A percentile compares a stretch with the other conserved stretches of the same genome.
phyloP scores from a whole-genome alignment of 2,113 vertebrate genomes.

The Azemiops feae region DNA sequence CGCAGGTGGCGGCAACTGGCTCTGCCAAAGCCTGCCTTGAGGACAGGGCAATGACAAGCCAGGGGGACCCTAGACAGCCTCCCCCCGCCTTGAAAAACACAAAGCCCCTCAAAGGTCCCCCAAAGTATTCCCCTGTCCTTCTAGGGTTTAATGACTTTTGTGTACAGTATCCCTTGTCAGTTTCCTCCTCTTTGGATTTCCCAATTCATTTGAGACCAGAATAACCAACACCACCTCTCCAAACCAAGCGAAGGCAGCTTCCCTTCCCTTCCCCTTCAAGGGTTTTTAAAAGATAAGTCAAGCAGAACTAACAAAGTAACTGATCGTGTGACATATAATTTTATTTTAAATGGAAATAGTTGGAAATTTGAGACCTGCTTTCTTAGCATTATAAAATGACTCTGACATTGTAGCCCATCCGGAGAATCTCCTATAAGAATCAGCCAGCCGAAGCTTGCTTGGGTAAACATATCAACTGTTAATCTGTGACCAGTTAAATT shows the following conservation, averaged over 20 bases:
- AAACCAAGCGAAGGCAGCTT: not conserved
- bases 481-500: not conserved
- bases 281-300: not conserved
- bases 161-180: not conserved
- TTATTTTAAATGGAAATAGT: not conserved
- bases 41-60: not conserved
- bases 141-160: not conserved
- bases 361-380: constrained; percentile 4
- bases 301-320: not conserved
- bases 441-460: not conserved
- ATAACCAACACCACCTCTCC: not conserved
- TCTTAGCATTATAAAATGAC: not conserved
- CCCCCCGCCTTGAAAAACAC: not conserved
- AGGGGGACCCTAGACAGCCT: not conserved
- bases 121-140: not conserved
- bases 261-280: not conserved
- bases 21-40: not conserved
- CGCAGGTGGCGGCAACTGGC: not conserved
- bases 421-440: constrained; percentile 25
- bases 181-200: not conserved
- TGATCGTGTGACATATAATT: not conserved
- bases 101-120: not conserved
- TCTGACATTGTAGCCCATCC: not conserved
- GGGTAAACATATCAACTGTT: constrained; percentile 2
- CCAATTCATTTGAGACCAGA: not conserved